phyloP scores from a whole-genome alignment of 2,113 vertebrate species.

The Oncorhynchus keta region DNA sequence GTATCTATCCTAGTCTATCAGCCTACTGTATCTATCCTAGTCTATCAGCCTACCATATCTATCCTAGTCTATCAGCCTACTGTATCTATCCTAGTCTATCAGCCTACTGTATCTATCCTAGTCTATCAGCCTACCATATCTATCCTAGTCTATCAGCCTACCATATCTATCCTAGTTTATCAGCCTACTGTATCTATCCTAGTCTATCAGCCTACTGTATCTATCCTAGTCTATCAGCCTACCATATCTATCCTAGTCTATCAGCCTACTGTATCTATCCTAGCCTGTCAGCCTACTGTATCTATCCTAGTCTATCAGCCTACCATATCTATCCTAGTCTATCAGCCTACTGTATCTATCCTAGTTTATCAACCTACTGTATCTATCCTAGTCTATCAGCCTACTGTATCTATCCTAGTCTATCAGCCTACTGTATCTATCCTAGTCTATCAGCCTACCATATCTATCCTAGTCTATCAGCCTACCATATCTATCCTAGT shows the following conservation, averaged over 20 bases:
- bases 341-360: not conserved
- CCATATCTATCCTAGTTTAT: too few species aligned
- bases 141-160: too few species aligned
- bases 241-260: too few species aligned
- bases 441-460: too few species aligned
- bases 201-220: not conserved
- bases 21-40: not conserved
- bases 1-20: not conserved
- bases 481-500: too few species aligned
- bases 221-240: not conserved
- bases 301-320: not conserved
- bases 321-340: not conserved
- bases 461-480: too few species aligned
- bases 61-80: not conserved
- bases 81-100: not conserved
- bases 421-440: slow-evolving; percentile 27
- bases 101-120: slow-evolving; percentile 25
- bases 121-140: too few species aligned
- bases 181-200: too few species aligned
- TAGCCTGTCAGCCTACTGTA: not conserved
- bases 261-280: too few species aligned
- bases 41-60: not conserved
- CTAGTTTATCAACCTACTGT: not conserved
- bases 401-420: not conserved
- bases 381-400: not conserved